Evolutionary conservation across 2,797 vertebrate species (phyloP), one percentile per base, ranked within the genome.

Genomic region (Sphaeramia orbicularis): DNA sequence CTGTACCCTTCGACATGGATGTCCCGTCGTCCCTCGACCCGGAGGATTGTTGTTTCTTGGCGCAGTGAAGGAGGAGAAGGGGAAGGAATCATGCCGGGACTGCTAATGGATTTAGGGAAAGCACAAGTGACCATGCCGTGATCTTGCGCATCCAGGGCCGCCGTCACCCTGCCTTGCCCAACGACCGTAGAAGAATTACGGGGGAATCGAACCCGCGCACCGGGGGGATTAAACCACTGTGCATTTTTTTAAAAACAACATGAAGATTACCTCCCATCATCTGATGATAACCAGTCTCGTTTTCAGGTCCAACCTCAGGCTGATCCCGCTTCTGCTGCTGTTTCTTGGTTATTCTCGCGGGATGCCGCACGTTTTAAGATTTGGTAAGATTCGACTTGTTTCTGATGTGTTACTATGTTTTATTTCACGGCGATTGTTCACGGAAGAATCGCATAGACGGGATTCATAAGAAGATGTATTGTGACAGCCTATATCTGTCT

Each of bases 291-390:
- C 90, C 94, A 93, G 95, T 93, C 93, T 95, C 94, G 94, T 97
- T 94, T 95, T 96, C 95, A 95, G 93, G 92, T 95, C 92, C 94
- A 94, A 92, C 93, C 86, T 96, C 93, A 92, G 95, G 92, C 94
- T 97, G 91, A 92, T 97, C 91, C 95, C 95, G 93, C 96, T 92
- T 78, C 89, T 96, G 87, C 93, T 95, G 90, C 92, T 96, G 92
- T 94, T 96, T 93, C 95, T 97, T 88, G 96, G 96, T 94, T 96
- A 95, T 93, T 96, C 96, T 91, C 95, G 94, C 95, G 97, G 96
- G 95, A 99, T 98, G 91, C 96, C 97, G 70, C 97, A 99, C 95
- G 97, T 99, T 72, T 88, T 99, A 85, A 96, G 97, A 97, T 98
- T 98, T 79, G 97, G 97, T 98, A 96, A 97, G 96, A 93, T 60